Evolutionary conservation across 2,888 invertebrate genomes (phyloP), one percentile per base, ranked within the genome.

Genomic region (Metallyticus violacea): DNA sequence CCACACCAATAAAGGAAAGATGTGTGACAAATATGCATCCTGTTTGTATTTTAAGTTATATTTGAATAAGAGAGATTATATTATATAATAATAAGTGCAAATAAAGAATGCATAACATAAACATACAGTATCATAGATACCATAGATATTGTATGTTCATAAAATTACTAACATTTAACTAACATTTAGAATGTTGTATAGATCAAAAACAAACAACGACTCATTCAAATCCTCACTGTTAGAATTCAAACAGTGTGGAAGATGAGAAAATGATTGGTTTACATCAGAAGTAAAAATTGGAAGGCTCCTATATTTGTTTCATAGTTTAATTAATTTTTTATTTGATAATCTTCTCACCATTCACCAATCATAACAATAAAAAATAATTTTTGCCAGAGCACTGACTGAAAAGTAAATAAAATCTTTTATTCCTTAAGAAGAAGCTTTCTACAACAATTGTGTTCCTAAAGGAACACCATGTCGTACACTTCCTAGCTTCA

Each of bases 91-190:
- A 81, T 81, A 80, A 79, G 76, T 76, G 80, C 79, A 79, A 79
- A 79, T 85, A 40, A 79, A 79, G 79, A 79, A 40, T 79, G 62
- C 85, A 85, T 85, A 25, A 85, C 76, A 85, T 85, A 79, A 85
- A 28, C 79, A 85, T 82, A 83, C 86, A 81, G 27, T 82, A 86
- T 76, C 78, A 27, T 26, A 81, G 77, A 15, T 82, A 86, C 40
- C 78, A 27, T 26, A 81, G 77, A 15, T 86, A 81, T 77, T 86
- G 86, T 82, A 83, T 82, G 86, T 82, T 81, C 77, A 86, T 86
- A 81, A 62, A 27, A 85, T 80, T 76, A 80, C 22, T 40, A 77
- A 78, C 26, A 29, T 9, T 30, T 26, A 25, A 80, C 22, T 40
- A 62, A 29, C 26, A 76, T 29, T 62, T 26, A 82, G 62, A 82